Percentiles rank a stretch among this genome's conserved stretches.
Evolutionary conservation across 1,140 invertebrate species (phyloP).

Genomic region (Bombus polaris): DNA sequence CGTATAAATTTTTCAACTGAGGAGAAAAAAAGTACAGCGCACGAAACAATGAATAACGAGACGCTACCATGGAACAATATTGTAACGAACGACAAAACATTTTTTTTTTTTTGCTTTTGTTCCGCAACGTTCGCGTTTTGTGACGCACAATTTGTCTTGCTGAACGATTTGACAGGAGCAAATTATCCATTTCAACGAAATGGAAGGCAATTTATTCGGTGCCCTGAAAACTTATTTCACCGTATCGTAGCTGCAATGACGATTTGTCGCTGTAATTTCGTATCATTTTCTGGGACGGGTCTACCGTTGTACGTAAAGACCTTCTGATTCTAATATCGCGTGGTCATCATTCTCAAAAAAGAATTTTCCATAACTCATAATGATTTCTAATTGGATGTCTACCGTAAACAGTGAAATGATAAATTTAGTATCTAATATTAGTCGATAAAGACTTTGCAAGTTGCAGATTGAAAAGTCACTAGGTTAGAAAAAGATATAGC

Average conservation of each 20-base stretch:
- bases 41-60: not conserved
- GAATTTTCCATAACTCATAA: not conserved
- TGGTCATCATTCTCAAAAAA: not conserved
- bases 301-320: conserved; percentile 4
- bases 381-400: not conserved
- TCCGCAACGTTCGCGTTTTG: conserved; percentile 3
- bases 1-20: not conserved
- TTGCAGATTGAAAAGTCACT: not conserved
- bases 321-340: not conserved
- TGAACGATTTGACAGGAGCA: conserved; percentile 35
- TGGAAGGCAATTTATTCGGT: conserved; percentile 49
- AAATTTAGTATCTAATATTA: not conserved
- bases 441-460: not conserved
- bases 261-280: conserved; percentile 53
- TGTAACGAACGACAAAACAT: not conserved
- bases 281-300: conserved; percentile 28
- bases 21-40: not conserved
- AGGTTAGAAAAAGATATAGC: too few relatives aligned
- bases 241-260: conserved; percentile 43
- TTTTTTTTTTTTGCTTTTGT: not conserved
- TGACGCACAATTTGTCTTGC: conserved; percentile 32
- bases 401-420: not conserved
- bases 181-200: conserved; percentile 52
- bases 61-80: not conserved
- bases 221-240: conserved; percentile 55